Percentiles rank a stretch among this genome's conserved stretches.
These are phyloP conservation scores for Monomorium pharaonis DNA, from an alignment of 1,140 invertebrate genomes.

Conservation along the genomic window DNA sequence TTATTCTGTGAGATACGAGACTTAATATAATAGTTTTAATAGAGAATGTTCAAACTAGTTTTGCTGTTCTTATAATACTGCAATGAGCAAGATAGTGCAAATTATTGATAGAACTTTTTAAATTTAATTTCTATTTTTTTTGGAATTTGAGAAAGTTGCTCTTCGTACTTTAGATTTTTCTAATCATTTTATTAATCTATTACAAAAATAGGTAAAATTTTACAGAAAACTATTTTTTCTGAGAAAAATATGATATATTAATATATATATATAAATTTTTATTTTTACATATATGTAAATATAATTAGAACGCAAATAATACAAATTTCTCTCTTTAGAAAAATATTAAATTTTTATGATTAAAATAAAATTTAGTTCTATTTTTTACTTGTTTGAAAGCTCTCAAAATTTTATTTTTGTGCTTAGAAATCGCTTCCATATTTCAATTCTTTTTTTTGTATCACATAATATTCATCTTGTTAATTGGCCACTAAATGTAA, in stretches of 20 bases:
- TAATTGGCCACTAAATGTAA: not conserved
- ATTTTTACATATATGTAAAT: not conserved
- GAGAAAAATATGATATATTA: not conserved
- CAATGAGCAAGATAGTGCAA: constrained; percentile 6
- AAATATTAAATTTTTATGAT: not conserved
- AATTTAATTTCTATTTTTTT: not conserved
- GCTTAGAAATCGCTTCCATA: not conserved
- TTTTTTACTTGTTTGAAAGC: not conserved
- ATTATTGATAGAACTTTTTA: not conserved
- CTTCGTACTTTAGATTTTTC: not conserved
- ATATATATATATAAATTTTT: not conserved
- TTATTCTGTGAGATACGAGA: not conserved
- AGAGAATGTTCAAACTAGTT: constrained; percentile 15
- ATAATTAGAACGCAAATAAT: not conserved
- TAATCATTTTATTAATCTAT: not conserved
- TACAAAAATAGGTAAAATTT: not conserved
- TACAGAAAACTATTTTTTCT: not conserved
- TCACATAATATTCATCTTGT: not conserved
- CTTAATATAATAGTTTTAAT: constrained; percentile 18
- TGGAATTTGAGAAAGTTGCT: not conserved
- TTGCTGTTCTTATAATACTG: constrained; percentile 8
- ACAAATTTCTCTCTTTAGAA: not conserved
- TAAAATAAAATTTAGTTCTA: not conserved
- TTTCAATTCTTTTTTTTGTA: not conserved
- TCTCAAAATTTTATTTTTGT: not conserved